phyloP scores from a whole-genome alignment of 2,113 vertebrate species.

The Microcebus tavaratra region DNA sequence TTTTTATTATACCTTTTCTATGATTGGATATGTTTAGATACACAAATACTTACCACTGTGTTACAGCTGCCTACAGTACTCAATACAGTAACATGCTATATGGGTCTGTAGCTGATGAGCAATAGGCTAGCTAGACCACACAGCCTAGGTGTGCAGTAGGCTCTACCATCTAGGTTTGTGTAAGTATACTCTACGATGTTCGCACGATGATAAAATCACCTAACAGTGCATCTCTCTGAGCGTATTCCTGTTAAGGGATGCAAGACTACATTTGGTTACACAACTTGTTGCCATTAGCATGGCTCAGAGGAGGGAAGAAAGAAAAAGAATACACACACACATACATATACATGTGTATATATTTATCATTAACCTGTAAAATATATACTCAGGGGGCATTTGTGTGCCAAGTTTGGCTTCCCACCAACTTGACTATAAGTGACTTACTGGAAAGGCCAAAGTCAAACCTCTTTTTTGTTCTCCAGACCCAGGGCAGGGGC shows the following conservation, averaged over 20 bases:
- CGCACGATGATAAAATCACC: neutral
- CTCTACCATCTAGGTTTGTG: neutral
- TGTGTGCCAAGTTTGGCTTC: neutral
- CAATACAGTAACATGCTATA: neutral
- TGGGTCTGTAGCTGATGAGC: neutral
- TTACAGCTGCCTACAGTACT: neutral
- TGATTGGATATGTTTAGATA: neutral
- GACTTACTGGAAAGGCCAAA: neutral
- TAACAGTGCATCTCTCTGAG: neutral
- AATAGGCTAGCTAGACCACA: neutral
- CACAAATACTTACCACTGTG: neutral
- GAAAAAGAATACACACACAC: neutral
- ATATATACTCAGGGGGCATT: accelerated
- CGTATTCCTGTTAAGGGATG: neutral
- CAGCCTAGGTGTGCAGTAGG: neutral
- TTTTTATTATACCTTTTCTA: neutral
- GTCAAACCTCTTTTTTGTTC: neutral
- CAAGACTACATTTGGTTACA: neutral
- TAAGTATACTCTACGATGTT: neutral
- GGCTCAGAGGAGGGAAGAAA: neutral
- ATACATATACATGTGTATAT: neutral
- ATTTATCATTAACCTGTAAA: no score
- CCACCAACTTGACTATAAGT: neutral
- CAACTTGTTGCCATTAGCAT: neutral
- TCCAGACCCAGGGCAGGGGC: neutral